Evolutionary conservation across 2,113 vertebrate genomes (phyloP).

Genomic region (Odobenus rosmarus): DNA sequence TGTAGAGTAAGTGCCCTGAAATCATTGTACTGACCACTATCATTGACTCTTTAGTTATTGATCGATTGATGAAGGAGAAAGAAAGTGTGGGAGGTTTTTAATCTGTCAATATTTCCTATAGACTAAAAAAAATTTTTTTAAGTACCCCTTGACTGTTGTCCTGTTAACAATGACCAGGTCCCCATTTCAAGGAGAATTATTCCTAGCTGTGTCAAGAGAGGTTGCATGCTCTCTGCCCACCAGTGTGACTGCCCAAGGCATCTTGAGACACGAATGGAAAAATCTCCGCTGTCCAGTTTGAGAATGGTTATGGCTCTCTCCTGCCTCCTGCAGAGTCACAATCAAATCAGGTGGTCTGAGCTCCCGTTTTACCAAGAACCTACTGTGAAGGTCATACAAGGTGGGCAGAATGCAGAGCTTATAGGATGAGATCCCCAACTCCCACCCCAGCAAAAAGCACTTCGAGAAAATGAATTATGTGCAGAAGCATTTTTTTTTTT

Average conservation of each 20-base stretch:
- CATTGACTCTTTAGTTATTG: not conserved
- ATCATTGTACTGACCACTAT: not conserved
- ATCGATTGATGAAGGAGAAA: not conserved
- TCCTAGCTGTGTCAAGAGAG: constrained; percentile 2
- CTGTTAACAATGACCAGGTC: not conserved
- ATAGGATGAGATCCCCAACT: not conserved
- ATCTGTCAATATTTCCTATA: not conserved
- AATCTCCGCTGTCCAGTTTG: not conserved
- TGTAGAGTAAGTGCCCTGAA: not conserved
- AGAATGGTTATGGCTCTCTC: not conserved
- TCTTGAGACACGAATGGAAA: not conserved
- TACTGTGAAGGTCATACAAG: not conserved
- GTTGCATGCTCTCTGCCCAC: not conserved
- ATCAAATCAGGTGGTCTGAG: not conserved
- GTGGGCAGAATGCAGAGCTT: not conserved
- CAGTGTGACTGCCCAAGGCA: not conserved
- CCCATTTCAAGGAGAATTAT: not conserved
- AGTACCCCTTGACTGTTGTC: not conserved
- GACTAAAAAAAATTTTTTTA: not conserved
- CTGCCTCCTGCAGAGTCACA: not conserved
- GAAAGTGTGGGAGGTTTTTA: not conserved
- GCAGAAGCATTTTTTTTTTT: not conserved
- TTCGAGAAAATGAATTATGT: not conserved
- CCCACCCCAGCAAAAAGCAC: accelerated
- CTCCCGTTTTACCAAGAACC: not conserved